Evolutionary conservation across 2,888 invertebrate genomes (phyloP), one percentile per base, ranked within the genome.

Genomic region (Aphodius sticticus): DNA sequence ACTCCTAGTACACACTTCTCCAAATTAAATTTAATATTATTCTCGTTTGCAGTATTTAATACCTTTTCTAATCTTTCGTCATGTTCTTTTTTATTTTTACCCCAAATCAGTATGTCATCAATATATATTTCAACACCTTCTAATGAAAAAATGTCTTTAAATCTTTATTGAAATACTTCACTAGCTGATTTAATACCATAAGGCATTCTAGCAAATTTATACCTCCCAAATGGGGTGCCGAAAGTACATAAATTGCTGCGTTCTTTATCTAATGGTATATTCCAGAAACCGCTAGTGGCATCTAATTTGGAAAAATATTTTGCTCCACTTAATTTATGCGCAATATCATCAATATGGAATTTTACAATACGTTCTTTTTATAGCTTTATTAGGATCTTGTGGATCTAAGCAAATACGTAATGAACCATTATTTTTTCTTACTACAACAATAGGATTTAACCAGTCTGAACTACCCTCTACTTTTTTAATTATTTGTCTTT

Each of bases 151-250:
- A 71, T 78, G 12, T 77, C 35, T 26, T 77, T 77, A 35, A 81
- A 81, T 16, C 36, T 70, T 80, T 79, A 74, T 75, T 80, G 78
- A 70, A 82, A 82, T 2, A 82, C 77, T 76, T 82, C 80, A 16
- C 72, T 75, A 1, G 81, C 82, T 38, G 69, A 77, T 69, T 78
- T 81, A 16, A 82, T 72, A n/a, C 86, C 86, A 80, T 86, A 87
- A 81, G 86, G 83, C 12, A 87, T 69, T 37, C 80, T 79, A 38
- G 78, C 76, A 78, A 82, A 82, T 35, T 75, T 76, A 75, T 79
- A 81, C 2, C 78, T 75, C 14, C 81, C 82, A 77, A 78, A 82
- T 12, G 81, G 79, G 53, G 84, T 84, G 5, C 78, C 74, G 72
- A 85, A 83, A 15, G 81, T 82, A 16, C 82, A 83, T 69, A 83